phyloP scores from a whole-genome alignment of 2,888 invertebrate species.

The Philereme transversata region DNA sequence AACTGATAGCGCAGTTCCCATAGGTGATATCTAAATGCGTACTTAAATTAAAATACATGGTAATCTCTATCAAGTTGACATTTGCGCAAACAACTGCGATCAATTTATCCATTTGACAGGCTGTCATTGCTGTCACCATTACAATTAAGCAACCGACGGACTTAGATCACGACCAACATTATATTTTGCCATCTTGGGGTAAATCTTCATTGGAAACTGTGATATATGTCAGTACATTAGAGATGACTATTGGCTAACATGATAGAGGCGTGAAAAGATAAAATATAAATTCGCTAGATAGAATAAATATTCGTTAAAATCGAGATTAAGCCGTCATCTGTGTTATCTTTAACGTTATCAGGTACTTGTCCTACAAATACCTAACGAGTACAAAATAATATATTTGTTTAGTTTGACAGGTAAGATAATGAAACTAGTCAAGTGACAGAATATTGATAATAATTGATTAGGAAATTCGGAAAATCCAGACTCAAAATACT shows the following conservation, averaged over 20 bases:
- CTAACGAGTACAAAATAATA: slow-evolving; percentile 66
- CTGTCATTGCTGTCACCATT: slow-evolving; percentile 77
- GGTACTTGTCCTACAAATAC: slow-evolving; percentile 66
- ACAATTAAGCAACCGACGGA: slow-evolving; percentile 81
- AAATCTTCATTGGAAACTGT: slow-evolving; percentile 47
- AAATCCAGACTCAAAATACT: slow-evolving; percentile 1
- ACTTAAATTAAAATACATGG: slow-evolving; percentile 75
- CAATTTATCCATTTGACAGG: slow-evolving; percentile 80
- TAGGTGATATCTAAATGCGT: slow-evolving; percentile 51
- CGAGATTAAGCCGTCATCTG: slow-evolving; percentile 81
- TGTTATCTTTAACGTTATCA: slow-evolving; percentile 74
- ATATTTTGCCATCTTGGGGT: slow-evolving; percentile 48
- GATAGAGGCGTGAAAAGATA: slow-evolving; percentile 35
- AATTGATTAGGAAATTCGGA: slow-evolving; percentile 40
- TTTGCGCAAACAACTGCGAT: slow-evolving; percentile 80
- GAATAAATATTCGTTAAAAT: slow-evolving; percentile 77
- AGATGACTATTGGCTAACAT: slow-evolving; percentile 33
- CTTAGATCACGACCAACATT: slow-evolving; percentile 62
- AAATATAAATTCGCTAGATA: slow-evolving; percentile 59
- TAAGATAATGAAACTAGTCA: slow-evolving; percentile 61
- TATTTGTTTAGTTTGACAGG: slow-evolving; percentile 69
- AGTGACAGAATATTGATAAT: slow-evolving; percentile 47
- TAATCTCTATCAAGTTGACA: slow-evolving; percentile 76
- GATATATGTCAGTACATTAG: slow-evolving; percentile 48
- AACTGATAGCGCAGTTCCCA: slow-evolving; percentile 66